These are phyloP conservation scores for Cricetomys ansorgei DNA, from an alignment of 2,113 vertebrate species.

Conservation along the genomic window DNA sequence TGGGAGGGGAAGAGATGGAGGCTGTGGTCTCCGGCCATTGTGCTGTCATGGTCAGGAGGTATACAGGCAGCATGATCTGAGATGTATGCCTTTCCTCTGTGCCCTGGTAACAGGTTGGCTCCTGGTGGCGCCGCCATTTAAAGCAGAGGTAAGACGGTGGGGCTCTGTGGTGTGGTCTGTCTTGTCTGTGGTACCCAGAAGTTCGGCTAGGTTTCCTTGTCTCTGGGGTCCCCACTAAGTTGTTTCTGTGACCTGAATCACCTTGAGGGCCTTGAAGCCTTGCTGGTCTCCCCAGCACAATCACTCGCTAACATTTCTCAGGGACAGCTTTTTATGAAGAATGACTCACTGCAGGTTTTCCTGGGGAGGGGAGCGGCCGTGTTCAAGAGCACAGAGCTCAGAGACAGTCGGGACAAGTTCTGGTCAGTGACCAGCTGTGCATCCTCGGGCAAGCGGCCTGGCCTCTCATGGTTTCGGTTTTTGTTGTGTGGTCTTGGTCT, in stretches of 20 bases:
- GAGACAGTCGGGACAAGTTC: neutral
- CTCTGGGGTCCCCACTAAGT: neutral
- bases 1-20: neutral
- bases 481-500: neutral
- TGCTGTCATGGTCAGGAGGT: neutral
- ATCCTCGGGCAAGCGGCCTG: neutral
- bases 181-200: neutral
- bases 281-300: neutral
- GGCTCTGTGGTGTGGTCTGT: neutral
- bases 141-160: neutral
- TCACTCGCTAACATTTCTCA: neutral
- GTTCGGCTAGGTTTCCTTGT: neutral
- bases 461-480: constrained; percentile 18
- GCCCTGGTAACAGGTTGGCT: neutral
- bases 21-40: neutral
- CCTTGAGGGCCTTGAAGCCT: neutral
- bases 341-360: neutral
- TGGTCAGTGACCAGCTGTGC: neutral
- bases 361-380: neutral
- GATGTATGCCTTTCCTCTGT: fast-evolving
- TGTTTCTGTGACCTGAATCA: too few species aligned
- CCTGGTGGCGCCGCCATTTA: neutral
- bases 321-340: neutral
- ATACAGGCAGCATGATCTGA: neutral
- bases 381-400: neutral